A percentile compares a stretch with the other conserved stretches of the same genome.
These are phyloP conservation scores for Enhydra lutris DNA, from an alignment of 2,113 vertebrate genomes.

Conservation along the genomic window DNA sequence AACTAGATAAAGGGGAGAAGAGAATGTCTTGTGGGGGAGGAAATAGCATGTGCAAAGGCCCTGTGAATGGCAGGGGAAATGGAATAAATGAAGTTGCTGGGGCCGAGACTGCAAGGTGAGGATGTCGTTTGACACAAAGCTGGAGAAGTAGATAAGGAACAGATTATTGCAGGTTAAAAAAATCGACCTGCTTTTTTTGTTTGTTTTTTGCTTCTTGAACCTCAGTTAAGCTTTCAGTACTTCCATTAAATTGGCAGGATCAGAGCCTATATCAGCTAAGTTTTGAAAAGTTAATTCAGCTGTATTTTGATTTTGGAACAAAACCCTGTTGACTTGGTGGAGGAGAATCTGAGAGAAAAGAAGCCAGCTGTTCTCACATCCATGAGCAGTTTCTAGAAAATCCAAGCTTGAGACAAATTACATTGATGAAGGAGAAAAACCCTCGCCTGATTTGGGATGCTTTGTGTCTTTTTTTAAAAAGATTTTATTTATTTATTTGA, in stretches of 20 bases:
- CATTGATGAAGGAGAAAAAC: not conserved
- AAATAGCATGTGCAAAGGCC: not conserved
- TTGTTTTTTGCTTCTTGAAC: not conserved
- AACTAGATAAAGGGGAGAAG: not conserved
- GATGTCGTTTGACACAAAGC: not conserved
- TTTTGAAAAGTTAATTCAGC: conserved; percentile 28
- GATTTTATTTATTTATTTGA: too few relatives aligned
- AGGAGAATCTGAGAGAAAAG: not conserved
- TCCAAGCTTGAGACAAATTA: not conserved
- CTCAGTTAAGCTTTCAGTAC: not conserved
- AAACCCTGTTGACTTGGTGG: not conserved
- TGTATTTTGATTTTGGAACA: conserved; percentile 27
- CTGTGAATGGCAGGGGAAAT: not conserved
- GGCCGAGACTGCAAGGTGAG: not conserved
- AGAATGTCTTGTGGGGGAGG: not conserved
- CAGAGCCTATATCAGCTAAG: not conserved
- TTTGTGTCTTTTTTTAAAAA: not conserved
- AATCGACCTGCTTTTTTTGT: not conserved
- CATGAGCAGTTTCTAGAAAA: not conserved
- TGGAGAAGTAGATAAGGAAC: not conserved
- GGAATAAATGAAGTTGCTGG: not conserved
- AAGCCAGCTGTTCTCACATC: not conserved
- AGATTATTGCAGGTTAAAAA: not conserved
- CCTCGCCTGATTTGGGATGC: not conserved
- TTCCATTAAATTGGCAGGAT: not conserved